phyloP scores from a whole-genome alignment of 2,888 invertebrate genomes.

The Eupithecia subumbrata region DNA sequence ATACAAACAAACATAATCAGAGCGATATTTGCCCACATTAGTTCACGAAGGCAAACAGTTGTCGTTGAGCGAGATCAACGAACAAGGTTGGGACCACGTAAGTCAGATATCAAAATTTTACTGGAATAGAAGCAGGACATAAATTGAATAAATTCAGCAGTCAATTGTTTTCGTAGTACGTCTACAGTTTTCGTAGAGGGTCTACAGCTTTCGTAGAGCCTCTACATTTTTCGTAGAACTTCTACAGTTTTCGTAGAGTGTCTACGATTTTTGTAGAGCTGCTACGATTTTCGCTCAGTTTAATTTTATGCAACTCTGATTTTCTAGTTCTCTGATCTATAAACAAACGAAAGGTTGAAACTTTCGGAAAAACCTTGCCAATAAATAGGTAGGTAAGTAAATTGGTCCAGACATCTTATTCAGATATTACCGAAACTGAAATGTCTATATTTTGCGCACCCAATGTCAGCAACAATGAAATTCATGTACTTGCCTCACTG shows the following conservation, averaged over 20 bases:
- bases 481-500: conserved; percentile 45
- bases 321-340: not conserved
- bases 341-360: not conserved
- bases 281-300: conserved; percentile 1
- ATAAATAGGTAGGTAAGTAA: not conserved
- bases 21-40: conserved; percentile 28
- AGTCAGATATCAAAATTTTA: not conserved
- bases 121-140: not conserved
- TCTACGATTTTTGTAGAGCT: conserved; percentile 12
- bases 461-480: conserved; percentile 39
- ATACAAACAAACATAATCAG: conserved; percentile 22
- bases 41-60: conserved; percentile 12
- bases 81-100: not conserved
- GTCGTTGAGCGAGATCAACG: not conserved
- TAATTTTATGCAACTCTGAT: not conserved
- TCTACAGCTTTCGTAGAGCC: conserved; percentile 10
- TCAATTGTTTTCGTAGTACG: not conserved
- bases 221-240: not conserved
- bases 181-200: conserved; percentile 3
- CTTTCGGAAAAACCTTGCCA: not conserved
- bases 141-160: not conserved
- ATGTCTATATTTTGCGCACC: conserved; percentile 3
- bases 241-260: no score
- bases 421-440: conserved; percentile 5
- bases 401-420: not conserved